Evolutionary conservation across 2,113 vertebrate species (phyloP).

Genomic region (Menidia beryllina): DNA sequence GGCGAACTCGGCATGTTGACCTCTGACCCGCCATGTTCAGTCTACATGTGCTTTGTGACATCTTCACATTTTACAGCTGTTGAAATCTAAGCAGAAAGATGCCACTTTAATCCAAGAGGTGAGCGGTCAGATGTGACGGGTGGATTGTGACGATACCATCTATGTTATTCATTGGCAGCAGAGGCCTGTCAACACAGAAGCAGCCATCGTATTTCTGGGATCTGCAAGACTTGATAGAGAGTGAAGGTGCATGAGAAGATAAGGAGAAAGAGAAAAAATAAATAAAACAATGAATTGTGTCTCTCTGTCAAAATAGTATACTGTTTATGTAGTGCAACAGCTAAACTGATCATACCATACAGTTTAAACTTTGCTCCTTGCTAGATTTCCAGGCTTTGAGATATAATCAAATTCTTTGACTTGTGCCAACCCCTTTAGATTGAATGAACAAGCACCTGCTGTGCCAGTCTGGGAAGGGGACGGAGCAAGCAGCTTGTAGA

Average conservation of each 20-base stretch:
- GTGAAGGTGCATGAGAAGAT: background rate
- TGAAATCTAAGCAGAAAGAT: conserved; percentile 49
- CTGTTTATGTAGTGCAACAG: background rate
- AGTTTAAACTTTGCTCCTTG: conserved; percentile 64
- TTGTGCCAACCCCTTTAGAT: conserved; percentile 69
- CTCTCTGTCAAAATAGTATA: conserved; percentile 1
- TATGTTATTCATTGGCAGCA: conserved; percentile 55
- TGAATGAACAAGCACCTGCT: conserved; percentile 76
- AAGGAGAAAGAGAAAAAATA: conserved; percentile 1
- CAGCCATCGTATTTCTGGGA: conserved; percentile 32
- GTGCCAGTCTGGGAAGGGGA: conserved; percentile 71
- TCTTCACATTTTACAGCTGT: conserved; percentile 39
- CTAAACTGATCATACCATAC: conserved; percentile 37
- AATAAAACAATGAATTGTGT: background rate
- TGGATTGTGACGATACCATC: conserved; percentile 53
- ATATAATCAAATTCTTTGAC: conserved; percentile 73
- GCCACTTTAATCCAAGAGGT: conserved; percentile 25
- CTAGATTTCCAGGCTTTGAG: conserved; percentile 57
- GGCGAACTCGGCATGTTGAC: conserved; percentile 34
- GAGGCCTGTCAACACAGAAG: conserved; percentile 35
- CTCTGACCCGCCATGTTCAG: conserved; percentile 44
- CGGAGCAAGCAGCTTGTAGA: conserved; percentile 75
- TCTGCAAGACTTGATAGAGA: conserved; percentile 27
- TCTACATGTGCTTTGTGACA: conserved; percentile 35
- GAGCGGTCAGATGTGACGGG: conserved; percentile 36